Base-by-base conservation (phyloP, 2,888 invertebrate species). In the Mellilla xanthometata region DNA sequence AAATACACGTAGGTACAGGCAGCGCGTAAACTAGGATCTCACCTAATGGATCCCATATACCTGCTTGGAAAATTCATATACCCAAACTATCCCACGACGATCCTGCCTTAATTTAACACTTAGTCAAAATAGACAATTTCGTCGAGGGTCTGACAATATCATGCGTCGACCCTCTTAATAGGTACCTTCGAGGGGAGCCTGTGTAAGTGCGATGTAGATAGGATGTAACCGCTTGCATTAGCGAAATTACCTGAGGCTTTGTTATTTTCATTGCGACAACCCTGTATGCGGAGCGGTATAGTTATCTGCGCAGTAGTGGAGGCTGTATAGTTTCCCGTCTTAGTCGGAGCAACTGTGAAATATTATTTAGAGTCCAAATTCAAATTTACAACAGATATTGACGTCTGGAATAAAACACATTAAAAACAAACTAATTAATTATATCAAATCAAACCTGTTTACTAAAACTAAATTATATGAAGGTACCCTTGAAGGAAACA, bases 141-240 rank as follows among this genome's bases (percentile, higher is more conserved):
- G 62, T 64, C 57, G 68, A 69, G 75, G 78, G 77, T 72, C 74
- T 76, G 64, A 74, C 76, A 76, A 76, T 81, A 76, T 74, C 66
- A 67, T 62, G 65, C 68, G 70, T 67, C 74, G 77, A 81, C 84
- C 84, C 83, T 79, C 76, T 72, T 87, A 86, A 86, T 83, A 85
- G 82, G 73, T 71, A 76, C 84, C 78, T 81, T 75, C 68, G 74
- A 73, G 68, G 61, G 65, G 58, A 64, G 71, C 64, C 68, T 71
- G 73, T 75, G 75, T 81, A 80, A 82, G 81, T 80, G 81, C 77
- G 79, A 83, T 81, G 81, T 73, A 84, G 83, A 87, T 84, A 83
- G 82, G 76, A 76, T 76, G 79, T 79, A 82, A 88, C 88, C 88
- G 72, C 86, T 76, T 89, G 85, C 90, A 90, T 90, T 90, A 89